Evolutionary conservation across 2,888 invertebrate species (phyloP), one percentile per base, ranked within the genome.

Genomic region (Esperia sulphurella): DNA sequence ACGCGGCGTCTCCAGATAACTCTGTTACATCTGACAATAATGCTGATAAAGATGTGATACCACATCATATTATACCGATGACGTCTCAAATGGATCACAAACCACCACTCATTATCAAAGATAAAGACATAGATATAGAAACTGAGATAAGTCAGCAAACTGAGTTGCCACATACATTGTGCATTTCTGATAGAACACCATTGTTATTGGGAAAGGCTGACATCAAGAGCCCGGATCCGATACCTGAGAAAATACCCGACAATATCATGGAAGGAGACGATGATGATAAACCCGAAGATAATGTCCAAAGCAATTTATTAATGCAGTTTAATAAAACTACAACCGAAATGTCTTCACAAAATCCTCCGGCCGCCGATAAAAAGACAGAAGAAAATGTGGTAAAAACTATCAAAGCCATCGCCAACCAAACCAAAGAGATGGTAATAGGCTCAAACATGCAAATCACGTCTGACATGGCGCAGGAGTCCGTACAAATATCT

Each of bases 401-500:
- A 0, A 90, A 91, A 66, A 90, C 91, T 0, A 90, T 91, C 52
- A 90, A 90, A 63, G 90, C 90, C 5, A 90, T 91, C 41, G 90
- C 89, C 14, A 91, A 90, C 63, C 90, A 90, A 65, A 91, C 91
- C 0, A 90, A 90, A 56, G 91, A 91, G 61, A 89, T 90, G 69
- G 89, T 91, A 4, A 90, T 91, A 51, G 87, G 89, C 56, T 90
- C 90, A 8, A 92, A 92, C 57, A 87, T 90, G 79, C 91, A 90
- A 65, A 87, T 87, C 52, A 85, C 90, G 2, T 86, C 88, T 1
- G 92, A 92, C 54, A 80, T 90, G 65, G 86, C 92, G 10, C 91
- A 91, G 46, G 92, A 92, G 64, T 92, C 92, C 0, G 92, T 93
- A 14, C 92, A 92, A 53, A 93, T 93, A 65, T 92, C 92, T 0